A percentile compares a stretch with the other conserved stretches of the same genome.
Evolutionary conservation across 2,797 vertebrate genomes (phyloP).

Genomic region (Sebastes dallii): DNA sequence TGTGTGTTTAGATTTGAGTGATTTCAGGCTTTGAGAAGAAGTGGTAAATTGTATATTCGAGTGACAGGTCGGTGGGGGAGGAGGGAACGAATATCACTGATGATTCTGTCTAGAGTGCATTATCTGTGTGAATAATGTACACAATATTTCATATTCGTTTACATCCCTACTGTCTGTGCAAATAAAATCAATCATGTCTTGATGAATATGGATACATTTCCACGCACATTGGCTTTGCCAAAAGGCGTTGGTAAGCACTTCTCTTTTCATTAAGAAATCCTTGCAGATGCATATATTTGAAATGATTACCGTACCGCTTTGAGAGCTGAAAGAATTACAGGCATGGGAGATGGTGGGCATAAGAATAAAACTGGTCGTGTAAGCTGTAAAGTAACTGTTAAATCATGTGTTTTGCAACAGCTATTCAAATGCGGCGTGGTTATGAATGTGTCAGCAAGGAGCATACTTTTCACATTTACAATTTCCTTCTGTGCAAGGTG

Average conservation of each 20-base stretch:
- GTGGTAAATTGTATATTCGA: neutral
- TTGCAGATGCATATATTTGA: constrained; percentile 51
- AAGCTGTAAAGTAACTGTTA: constrained; percentile 55
- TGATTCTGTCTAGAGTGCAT: neutral
- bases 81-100: neutral
- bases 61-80: neutral
- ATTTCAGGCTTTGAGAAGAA: too few relatives aligned
- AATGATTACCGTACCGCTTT: constrained; percentile 23
- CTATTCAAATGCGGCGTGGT: constrained; percentile 52
- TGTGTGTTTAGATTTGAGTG: neutral
- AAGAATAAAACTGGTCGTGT: constrained; percentile 35
- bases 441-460: constrained; percentile 64
- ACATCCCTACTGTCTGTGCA: neutral
- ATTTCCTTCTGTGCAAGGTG: constrained; percentile 54
- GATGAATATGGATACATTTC: neutral
- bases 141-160: neutral
- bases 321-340: constrained; percentile 18
- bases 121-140: neutral
- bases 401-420: constrained; percentile 52
- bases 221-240: neutral
- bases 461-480: constrained; percentile 57
- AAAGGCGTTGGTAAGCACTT: neutral
- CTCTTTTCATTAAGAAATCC: constrained; percentile 50
- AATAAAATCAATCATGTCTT: constrained; percentile 20
- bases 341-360: neutral